Conservation (phyloP, 2,888 invertebrate genomes). For the Diloba caeruleocephala region DNA sequence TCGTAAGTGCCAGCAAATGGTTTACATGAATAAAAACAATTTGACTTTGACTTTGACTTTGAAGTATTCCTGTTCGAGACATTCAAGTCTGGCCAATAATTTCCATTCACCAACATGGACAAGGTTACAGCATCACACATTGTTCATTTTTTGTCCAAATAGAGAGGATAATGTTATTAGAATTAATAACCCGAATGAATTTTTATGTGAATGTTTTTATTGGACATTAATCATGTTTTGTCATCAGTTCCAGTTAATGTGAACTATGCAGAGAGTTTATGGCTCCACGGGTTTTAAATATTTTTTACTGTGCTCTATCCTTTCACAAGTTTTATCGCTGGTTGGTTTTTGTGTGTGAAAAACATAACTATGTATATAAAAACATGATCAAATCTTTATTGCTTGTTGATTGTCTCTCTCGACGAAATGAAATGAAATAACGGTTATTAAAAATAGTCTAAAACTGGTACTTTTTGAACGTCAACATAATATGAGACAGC, state of each 20-base stretch:
- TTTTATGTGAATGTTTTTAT: constrained; percentile 72
- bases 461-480: too few relatives aligned
- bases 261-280: constrained; percentile 42
- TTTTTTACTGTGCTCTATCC: neutral
- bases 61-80: neutral
- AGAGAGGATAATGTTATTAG: constrained; percentile 60
- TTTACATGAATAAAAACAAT: too few relatives aligned
- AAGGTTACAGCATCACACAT: constrained; percentile 40
- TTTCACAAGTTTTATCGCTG: constrained; percentile 1
- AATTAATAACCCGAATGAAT: constrained; percentile 76
- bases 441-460: too few relatives aligned
- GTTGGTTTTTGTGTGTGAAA: neutral
- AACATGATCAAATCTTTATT: too few relatives aligned
- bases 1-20: too few relatives aligned
- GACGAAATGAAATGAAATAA: too few relatives aligned
- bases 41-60: too few relatives aligned
- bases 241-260: constrained; percentile 65
- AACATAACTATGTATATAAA: too few relatives aligned
- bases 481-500: too few relatives aligned
- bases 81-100: constrained; percentile 61
- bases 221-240: constrained; percentile 78
- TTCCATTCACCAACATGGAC: constrained; percentile 42
- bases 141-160: constrained; percentile 57
- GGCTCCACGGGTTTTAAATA: constrained; percentile 14
- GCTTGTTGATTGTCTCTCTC: too few relatives aligned